Conservation (phyloP, 2,797 vertebrate species). For the Echeneis naucrates region DNA sequence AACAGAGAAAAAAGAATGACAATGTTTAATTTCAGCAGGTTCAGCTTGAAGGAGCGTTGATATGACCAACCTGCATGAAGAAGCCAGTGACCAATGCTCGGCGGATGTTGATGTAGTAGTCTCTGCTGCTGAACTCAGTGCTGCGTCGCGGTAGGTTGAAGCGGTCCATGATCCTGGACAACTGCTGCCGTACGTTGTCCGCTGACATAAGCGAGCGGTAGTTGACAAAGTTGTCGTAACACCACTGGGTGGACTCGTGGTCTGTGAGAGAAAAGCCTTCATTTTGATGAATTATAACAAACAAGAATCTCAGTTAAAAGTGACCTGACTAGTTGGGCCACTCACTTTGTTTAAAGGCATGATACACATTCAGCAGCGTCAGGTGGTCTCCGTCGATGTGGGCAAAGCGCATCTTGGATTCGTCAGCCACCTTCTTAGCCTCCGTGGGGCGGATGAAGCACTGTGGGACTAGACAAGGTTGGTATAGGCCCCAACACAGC, state of each 20-base stretch:
- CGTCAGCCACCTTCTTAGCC: constrained; percentile 98
- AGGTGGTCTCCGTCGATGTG: constrained; percentile 99
- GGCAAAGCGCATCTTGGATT: constrained; percentile 99
- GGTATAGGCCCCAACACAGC: constrained; percentile 99
- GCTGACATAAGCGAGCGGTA: constrained; percentile 99
- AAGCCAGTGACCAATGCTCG: constrained; percentile 96
- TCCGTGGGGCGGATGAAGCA: constrained; percentile 99
- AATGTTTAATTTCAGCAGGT: neutral
- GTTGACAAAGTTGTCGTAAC: constrained; percentile 99
- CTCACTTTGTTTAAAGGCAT: constrained; percentile 98
- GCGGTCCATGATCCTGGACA: constrained; percentile 98
- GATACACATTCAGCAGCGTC: constrained; percentile 98
- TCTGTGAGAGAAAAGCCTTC: constrained; percentile 80
- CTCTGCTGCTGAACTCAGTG: constrained; percentile 96
- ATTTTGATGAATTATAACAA: rapidly evolving
- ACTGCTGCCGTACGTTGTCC: constrained; percentile 97
- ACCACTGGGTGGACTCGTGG: constrained; percentile 97
- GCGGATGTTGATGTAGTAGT: constrained; percentile 97
- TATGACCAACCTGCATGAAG: constrained; percentile 92
- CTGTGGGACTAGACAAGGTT: constrained; percentile 99
- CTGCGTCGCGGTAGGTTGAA: constrained; percentile 96
- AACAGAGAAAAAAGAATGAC: neutral
- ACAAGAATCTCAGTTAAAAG: neutral
- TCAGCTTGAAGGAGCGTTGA: neutral
- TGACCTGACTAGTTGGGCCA: constrained; percentile 10